Evolutionary conservation across 1,140 invertebrate species (phyloP).

Genomic region (Macrobrachium nipponense): DNA sequence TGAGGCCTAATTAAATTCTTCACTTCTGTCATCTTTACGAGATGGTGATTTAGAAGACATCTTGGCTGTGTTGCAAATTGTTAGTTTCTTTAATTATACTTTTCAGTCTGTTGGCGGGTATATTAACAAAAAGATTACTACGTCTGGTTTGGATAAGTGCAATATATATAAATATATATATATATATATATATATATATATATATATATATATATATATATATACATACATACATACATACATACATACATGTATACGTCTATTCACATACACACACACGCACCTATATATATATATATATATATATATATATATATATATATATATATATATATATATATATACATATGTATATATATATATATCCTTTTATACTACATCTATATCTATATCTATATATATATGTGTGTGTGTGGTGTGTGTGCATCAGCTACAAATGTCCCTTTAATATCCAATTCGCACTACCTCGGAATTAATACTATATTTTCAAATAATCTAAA

Average conservation of each 20-base stretch:
- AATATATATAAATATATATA: conserved; percentile 19
- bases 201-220: conserved; percentile 22
- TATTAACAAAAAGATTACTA: too few species aligned
- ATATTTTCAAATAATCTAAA: too few species aligned
- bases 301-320: conserved; percentile 1
- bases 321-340: neutral
- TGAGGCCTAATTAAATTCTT: too few species aligned
- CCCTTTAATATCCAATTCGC: too few species aligned
- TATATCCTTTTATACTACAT: neutral
- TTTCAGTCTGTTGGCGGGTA: too few species aligned
- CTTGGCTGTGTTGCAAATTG: too few species aligned
- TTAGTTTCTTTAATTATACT: too few species aligned
- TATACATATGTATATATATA: neutral
- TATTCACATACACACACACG: conserved; percentile 14
- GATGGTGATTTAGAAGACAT: too few species aligned
- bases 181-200: conserved; percentile 22
- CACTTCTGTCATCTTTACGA: too few species aligned
- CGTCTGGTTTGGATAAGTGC: too few species aligned
- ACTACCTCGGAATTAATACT: too few species aligned
- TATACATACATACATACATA: conserved; percentile 9
- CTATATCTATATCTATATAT: conserved; percentile 5
- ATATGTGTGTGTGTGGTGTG: neutral
- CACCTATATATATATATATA: conserved; percentile 11
- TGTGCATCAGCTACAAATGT: too few species aligned
- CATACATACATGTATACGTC: neutral